Evolutionary conservation across 2,888 invertebrate species (phyloP).

Genomic region (Oasisia sp.): DNA sequence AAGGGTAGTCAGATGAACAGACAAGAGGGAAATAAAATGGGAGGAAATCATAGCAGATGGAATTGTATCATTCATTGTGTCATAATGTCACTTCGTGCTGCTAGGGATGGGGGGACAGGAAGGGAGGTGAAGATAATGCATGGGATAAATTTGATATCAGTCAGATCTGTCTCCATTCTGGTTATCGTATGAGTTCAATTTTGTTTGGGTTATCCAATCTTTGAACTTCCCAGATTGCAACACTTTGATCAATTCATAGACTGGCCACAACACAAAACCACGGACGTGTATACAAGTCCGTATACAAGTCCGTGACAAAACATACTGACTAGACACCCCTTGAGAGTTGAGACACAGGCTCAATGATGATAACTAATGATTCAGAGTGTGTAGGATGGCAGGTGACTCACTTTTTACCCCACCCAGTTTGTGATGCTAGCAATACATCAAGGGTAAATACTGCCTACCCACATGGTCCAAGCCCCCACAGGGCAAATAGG

Average conservation of each 20-base stretch:
- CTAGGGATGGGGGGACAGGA: too few relatives aligned
- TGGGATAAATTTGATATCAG: too few relatives aligned
- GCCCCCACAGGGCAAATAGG: background rate
- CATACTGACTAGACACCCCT: background rate
- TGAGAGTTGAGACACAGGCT: background rate
- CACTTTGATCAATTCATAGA: background rate
- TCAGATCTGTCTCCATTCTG: background rate
- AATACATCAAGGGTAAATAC: slow-evolving; percentile 12
- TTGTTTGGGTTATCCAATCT: background rate
- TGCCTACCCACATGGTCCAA: background rate
- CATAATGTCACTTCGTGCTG: too few relatives aligned
- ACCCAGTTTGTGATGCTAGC: background rate
- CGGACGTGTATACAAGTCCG: too few relatives aligned
- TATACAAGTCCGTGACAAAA: too few relatives aligned
- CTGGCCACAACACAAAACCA: background rate
- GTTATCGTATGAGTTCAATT: background rate
- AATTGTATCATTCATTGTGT: too few relatives aligned
- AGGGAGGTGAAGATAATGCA: too few relatives aligned
- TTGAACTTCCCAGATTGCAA: background rate
- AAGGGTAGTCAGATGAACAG: too few relatives aligned
- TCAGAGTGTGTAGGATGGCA: background rate
- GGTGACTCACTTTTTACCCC: background rate
- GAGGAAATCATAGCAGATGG: too few relatives aligned
- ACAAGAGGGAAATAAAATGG: too few relatives aligned
- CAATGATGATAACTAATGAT: background rate